These are phyloP conservation scores for Bergia sp. DNA, from an alignment of 92 coral and sea anemone genomes.

Conservation along the genomic window DNA sequence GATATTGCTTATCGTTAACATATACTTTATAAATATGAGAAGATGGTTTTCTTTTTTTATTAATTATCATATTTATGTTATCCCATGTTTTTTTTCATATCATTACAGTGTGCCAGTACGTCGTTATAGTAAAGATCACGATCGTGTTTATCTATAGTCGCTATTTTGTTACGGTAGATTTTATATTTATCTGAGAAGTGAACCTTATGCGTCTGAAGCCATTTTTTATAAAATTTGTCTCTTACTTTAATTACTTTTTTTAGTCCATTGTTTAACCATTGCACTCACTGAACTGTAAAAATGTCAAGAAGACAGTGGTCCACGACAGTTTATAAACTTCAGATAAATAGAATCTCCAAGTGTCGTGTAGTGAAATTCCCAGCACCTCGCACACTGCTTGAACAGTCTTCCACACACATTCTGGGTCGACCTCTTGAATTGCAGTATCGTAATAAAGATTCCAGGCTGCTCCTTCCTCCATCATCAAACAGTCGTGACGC, in stretches of 20 bases:
- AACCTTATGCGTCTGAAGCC: slow-evolving; percentile 45
- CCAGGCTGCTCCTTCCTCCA: slow-evolving; percentile 24
- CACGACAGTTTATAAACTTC: not conserved
- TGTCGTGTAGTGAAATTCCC: not conserved
- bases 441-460: slow-evolving; percentile 19
- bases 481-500: slow-evolving; percentile 22
- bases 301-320: slow-evolving; percentile 3
- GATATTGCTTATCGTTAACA: slow-evolving; percentile 30
- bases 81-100: slow-evolving; percentile 14
- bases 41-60: slow-evolving; percentile 33
- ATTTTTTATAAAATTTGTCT: slow-evolving; percentile 54
- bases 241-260: slow-evolving; percentile 47
- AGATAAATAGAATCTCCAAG: slow-evolving; percentile 8
- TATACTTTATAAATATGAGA: slow-evolving; percentile 39
- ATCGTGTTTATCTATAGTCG: slow-evolving; percentile 29
- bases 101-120: not conserved
- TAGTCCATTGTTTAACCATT: slow-evolving; percentile 46
- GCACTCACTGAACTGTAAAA: not conserved
- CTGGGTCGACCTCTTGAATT: slow-evolving; percentile 22
- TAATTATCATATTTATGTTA: slow-evolving; percentile 38
- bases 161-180: slow-evolving; percentile 42
- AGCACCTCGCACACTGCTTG: slow-evolving; percentile 3
- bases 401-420: not conserved
- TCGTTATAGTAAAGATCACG: slow-evolving; percentile 35
- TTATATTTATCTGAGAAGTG: slow-evolving; percentile 25